These are phyloP conservation scores for Pseudococcus jackbeardsleyi DNA, from an alignment of 2,888 invertebrate genomes.

Conservation along the genomic window DNA sequence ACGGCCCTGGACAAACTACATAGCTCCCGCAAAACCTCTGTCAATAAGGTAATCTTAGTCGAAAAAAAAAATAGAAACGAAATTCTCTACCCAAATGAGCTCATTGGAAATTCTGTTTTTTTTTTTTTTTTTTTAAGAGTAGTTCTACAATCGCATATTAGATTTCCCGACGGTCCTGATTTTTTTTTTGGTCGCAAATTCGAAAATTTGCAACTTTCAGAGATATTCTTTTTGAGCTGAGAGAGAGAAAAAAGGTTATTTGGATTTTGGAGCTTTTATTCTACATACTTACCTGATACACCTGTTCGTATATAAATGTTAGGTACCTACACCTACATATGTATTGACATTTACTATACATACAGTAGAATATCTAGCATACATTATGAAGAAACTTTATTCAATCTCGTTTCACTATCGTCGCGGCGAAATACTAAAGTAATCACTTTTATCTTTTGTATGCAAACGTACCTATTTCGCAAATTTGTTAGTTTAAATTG, in stretches of 20 bases:
- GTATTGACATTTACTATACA: neutral
- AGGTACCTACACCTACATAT: neutral
- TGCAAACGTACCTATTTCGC: conserved; percentile 23
- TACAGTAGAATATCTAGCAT: neutral
- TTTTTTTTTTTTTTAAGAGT: neutral
- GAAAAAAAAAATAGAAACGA: neutral
- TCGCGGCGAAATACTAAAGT: conserved; percentile 26
- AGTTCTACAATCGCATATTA: neutral
- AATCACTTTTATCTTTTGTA: conserved; percentile 45
- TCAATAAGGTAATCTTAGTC: neutral
- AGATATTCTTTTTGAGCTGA: neutral
- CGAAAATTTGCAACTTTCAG: neutral
- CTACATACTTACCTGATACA: neutral
- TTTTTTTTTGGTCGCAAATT: neutral
- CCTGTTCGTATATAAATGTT: neutral
- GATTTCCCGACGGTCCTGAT: neutral
- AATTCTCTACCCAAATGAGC: neutral
- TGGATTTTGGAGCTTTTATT: neutral
- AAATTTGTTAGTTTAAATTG: conserved; percentile 46
- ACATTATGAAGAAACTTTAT: conserved; percentile 20
- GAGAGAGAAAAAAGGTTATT: neutral
- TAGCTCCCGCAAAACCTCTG: neutral
- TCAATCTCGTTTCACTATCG: neutral
- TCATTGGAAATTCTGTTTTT: neutral
- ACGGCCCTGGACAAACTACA: too few relatives aligned